These are phyloP conservation scores for Gymnoscopelus braueri DNA, from an alignment of 2,797 vertebrate genomes.

Conservation along the genomic window DNA sequence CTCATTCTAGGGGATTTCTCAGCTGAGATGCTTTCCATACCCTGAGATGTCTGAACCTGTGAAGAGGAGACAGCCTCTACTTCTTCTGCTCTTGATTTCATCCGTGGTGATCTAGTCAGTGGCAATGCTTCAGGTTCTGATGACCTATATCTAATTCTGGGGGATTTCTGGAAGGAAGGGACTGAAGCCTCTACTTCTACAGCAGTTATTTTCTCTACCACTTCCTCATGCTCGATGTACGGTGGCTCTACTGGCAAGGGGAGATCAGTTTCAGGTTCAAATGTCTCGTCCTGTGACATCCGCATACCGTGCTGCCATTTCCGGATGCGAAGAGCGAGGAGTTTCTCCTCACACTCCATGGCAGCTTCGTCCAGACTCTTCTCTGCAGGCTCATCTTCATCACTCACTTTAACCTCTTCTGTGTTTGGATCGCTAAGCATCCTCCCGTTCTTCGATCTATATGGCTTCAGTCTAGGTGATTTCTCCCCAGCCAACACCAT, in stretches of 20 bases:
- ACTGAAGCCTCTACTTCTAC: slow-evolving; percentile 28
- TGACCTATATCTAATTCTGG: slow-evolving; percentile 22
- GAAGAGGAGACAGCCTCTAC: slow-evolving; percentile 1
- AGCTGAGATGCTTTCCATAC: slow-evolving; percentile 18
- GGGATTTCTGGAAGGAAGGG: slow-evolving; percentile 45
- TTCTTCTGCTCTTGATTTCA: slow-evolving; percentile 23
- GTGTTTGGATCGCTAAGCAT: slow-evolving; percentile 40
- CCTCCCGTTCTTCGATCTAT: slow-evolving; percentile 47
- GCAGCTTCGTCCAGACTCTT: slow-evolving; percentile 69
- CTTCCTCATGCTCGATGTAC: slow-evolving; percentile 47
- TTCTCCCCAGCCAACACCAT: slow-evolving; percentile 28
- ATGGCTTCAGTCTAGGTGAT: slow-evolving; percentile 43
- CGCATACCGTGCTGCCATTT: slow-evolving; percentile 75
- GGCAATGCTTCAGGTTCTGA: slow-evolving; percentile 12
- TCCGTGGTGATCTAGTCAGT: slow-evolving; percentile 26
- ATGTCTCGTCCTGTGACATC: slow-evolving; percentile 58
- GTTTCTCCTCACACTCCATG: slow-evolving; percentile 74
- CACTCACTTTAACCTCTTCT: slow-evolving; percentile 29
- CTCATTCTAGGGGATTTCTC: background rate
- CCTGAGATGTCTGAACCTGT: slow-evolving; percentile 13
- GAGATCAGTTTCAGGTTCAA: slow-evolving; percentile 55
- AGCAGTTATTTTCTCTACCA: slow-evolving; percentile 30
- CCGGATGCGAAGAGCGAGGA: slow-evolving; percentile 64
- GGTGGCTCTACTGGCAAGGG: slow-evolving; percentile 21
- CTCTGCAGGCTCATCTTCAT: slow-evolving; percentile 41